Evolutionary conservation across 2,888 invertebrate genomes (phyloP), one percentile per base, ranked within the genome.

Genomic region (Brachyopa scutellaris): DNA sequence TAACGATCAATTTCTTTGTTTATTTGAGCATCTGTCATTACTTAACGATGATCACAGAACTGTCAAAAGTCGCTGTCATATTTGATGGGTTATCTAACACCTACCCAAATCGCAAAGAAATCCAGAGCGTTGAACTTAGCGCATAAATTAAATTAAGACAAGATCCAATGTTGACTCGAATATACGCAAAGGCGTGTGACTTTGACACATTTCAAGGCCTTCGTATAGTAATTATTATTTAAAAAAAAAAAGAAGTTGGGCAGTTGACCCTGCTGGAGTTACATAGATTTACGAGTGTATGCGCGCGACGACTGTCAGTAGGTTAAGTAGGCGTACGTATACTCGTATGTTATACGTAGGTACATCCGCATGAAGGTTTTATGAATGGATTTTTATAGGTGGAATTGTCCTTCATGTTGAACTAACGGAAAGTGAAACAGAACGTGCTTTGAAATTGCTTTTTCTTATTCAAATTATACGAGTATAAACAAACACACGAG

Each of bases 131-230:
- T 80, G 80, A 80, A 74, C 80, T 74, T 47, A 6, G 38, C 29
- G 13, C n/a, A n/a, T 38, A 70, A 29, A 47, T 55, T 36, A 49
- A 51, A 40, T 51, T 40, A 51, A 15, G 7, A 11, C 21, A 42
- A 57, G 9, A 66, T 40, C 17, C 15, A 38, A 49, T 59, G 40
- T 53, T 53, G 19, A 17, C 8, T 23, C 33, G 26, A 42, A 53
- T 26, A 38, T 23, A n/a, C n/a, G n/a, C 53, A 51, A 51, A 80
- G 62, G 47, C 64, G 57, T 26, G 42, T 74, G 80, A 69, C 74
- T 80, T 80, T 80, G 80, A 80, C 74, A 80, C 57, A 62, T 74
- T 69, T 69, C 74, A 80, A 76, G 74, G 80, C 42, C 38, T 11
- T 36, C 13, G 21, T 42, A 42, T n/a, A n/a, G 45, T 53, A 45